Evolutionary conservation across 2,797 vertebrate genomes (phyloP), one percentile per base, ranked within the genome.

Genomic region (Muraenolepis orangiensis): DNA sequence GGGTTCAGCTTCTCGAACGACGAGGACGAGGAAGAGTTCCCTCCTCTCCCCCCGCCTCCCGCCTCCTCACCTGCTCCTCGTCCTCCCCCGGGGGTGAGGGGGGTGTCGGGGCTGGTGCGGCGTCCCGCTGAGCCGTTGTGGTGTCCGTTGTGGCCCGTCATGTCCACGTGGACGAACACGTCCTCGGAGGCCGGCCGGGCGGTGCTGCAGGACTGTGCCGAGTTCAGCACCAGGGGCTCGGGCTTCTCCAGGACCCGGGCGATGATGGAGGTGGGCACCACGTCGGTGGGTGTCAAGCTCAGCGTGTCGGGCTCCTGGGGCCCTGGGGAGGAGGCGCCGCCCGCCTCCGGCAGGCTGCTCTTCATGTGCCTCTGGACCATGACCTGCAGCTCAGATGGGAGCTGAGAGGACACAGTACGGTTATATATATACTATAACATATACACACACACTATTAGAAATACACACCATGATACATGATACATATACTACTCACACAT

Each of bases 311-410:
- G 87, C 72, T 96, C 96, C 88, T 94, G 93, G 76, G 61, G n/a
- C 7, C 79, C 66, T 23, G 87, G 91, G 12, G 87, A 80, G 69
- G 88, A 86, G 75, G 90, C 64, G 4, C 91, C 86, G 80, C 85
- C 80, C 23, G 77, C 79, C 67, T 96, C 94, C 0, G 94, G 94
- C 1, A 93, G 87, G 74, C 85, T 94, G 84, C 78, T 87, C 83
- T 96, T 96, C 89, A 99, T 93, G 89, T 99, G 98, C 78, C 98
- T 98, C 85, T 93, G 96, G 82, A 99, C 95, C 97, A 99, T 98
- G 82, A 98, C 96, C 93, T 99, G 97, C 6, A 99, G 93, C 88
- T 98, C 97, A n/a, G 91, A 97, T 14, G 98, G 98, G 80, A 99
- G 92, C 97, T 98, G 86, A n/a, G n/a, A n/a, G n/a, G 69, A 78